Conservation (phyloP, 2,113 vertebrate species). For the western clawed frog (Xenopus tropicalis) region UCB_Xtro_10.0 CM004450.2:112071001-112071500, state of each 20-base stretch:
- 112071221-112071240: no score
- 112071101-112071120: neutral
- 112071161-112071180: no score
- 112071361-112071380: neutral
- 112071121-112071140: neutral
- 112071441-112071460: constrained; percentile 21
- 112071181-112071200: no score
- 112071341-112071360: neutral
- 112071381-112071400: neutral
- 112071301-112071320: no score
- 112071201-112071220: no score
- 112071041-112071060: constrained; percentile 33
- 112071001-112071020: constrained; percentile 13
- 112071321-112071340: neutral
- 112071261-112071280: no score
- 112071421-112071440: neutral
- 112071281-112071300: no score
- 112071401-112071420: neutral
- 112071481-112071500: neutral
- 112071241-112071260: no score
- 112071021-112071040: constrained; percentile 1
- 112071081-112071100: constrained; percentile 10
- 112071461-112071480: constrained; percentile 5
- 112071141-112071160: neutral
- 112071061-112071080: constrained; percentile 20